Base-by-base conservation (phyloP, 2,113 vertebrate genomes). In the Microcebus murinus region DNA sequence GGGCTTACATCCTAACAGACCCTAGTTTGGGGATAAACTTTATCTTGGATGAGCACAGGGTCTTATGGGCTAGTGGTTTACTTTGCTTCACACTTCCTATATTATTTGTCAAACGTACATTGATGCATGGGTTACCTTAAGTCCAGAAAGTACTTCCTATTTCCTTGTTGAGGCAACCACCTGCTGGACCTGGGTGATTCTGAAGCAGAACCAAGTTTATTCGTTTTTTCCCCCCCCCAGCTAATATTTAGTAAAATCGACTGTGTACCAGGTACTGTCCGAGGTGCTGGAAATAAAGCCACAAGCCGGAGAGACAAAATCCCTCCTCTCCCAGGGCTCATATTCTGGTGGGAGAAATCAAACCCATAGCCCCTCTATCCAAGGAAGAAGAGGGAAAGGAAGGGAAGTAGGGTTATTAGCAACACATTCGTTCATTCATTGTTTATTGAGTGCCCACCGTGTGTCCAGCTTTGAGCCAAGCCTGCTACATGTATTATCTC, bases 221-320 rank as follows among this genome's bases (percentile, higher is more conserved):
- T 85, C 20, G 0, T 76, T 61, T 23, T 14, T 14, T 2, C 0
- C 2, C 0, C 7, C 6, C 4, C 6, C 4, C 8, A 52, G 63
- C 6, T 45, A 77, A 70, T 25, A 48, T 27, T 65, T 80, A 55
- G 17, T 6, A 57, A 90, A 74, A 48, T 31, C 27, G 7, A 18
- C 52, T 68, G 21, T 39, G 36, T 1, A 12, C 15, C 71, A 79
- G 45, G 59, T 2, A 4, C 11, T 39, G 18, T 50, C 45, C 42
- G 3, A 68, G 81, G 39, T 14, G 13, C 74, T 67, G 15, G 45
- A 71, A 42, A 36, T 13, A 29, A 45, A 76, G 23, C 13, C 6
- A 8, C 21, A 57, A 71, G 10, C 12, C 17, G 48, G 57, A 48
- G 89, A 81, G 15, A 39, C 29, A 34, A 63, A 18, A 57, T 23